phyloP scores from a whole-genome alignment of 2,113 vertebrate species.

The Onychostruthus taczanowskii region DNA sequence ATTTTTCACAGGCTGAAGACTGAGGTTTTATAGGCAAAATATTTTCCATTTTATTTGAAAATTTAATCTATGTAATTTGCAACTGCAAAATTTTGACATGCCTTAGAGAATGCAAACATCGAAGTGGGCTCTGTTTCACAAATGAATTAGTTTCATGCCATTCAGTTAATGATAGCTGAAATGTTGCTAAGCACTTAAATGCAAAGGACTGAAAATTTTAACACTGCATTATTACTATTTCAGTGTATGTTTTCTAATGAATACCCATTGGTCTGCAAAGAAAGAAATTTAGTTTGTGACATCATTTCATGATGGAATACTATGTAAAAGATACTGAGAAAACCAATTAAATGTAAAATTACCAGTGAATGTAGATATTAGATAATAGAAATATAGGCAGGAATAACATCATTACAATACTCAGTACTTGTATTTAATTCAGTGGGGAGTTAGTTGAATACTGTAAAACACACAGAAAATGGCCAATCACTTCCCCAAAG shows the following conservation, averaged over 20 bases:
- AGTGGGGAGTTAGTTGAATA: background rate
- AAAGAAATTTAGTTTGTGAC: background rate
- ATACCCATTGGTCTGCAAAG: background rate
- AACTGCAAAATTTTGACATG: background rate
- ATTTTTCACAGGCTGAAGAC: slow-evolving; percentile 5
- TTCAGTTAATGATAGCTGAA: background rate
- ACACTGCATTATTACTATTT: background rate
- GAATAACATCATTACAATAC: background rate
- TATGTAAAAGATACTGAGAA: background rate
- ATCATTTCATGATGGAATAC: background rate
- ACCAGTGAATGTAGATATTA: background rate
- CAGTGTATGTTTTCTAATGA: background rate
- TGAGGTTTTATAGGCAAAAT: background rate
- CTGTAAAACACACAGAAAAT: background rate
- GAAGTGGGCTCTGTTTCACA: background rate
- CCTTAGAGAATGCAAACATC: background rate
- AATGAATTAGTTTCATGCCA: background rate
- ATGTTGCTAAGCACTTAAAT: background rate
- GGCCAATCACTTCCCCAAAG: background rate
- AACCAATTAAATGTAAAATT: background rate
- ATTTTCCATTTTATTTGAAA: background rate
- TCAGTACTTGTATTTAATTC: background rate
- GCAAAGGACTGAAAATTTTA: background rate
- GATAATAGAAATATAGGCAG: background rate
- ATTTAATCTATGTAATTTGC: background rate